Evolutionary conservation across 1,140 invertebrate species (phyloP).

Genomic region (Drosophila ironensis): DNA sequence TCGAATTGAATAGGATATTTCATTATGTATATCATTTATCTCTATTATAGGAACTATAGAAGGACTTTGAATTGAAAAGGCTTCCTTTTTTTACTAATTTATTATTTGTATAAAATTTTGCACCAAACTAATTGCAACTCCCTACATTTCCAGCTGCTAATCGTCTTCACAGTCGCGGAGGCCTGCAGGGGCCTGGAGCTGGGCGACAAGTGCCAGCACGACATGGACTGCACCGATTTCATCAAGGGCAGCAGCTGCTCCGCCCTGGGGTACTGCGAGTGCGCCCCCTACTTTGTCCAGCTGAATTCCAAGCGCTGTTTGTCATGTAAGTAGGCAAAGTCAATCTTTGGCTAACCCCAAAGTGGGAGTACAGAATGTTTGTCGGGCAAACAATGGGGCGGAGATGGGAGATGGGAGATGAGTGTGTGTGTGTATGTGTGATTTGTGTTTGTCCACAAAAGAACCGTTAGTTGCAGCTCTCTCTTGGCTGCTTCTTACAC

Average conservation of each 20-base stretch:
- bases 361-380: slow-evolving; percentile 39
- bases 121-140: no score
- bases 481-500: slow-evolving; percentile 4
- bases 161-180: slow-evolving; percentile 49
- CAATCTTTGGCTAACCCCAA: slow-evolving; percentile 68
- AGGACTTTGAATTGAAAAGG: no score
- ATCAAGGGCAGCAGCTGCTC: slow-evolving; percentile 81
- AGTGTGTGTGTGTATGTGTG: no score
- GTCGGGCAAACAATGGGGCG: slow-evolving; percentile 44
- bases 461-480: slow-evolving; percentile 42
- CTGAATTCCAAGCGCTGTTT: slow-evolving; percentile 86
- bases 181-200: slow-evolving; percentile 45
- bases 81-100: neutral
- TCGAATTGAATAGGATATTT: no score
- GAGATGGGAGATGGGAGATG: no score
- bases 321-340: slow-evolving; percentile 85
- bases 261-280: slow-evolving; percentile 84
- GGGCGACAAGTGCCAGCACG: slow-evolving; percentile 80
- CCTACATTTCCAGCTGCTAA: slow-evolving; percentile 48
- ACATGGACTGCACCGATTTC: slow-evolving; percentile 82
- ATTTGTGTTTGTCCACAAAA: slow-evolving; percentile 34
- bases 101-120: neutral
- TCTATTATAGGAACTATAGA: no score
- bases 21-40: no score
- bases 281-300: slow-evolving; percentile 86